Evolutionary conservation across 2,888 invertebrate genomes (phyloP).

Genomic region (Portevinia maculata): DNA sequence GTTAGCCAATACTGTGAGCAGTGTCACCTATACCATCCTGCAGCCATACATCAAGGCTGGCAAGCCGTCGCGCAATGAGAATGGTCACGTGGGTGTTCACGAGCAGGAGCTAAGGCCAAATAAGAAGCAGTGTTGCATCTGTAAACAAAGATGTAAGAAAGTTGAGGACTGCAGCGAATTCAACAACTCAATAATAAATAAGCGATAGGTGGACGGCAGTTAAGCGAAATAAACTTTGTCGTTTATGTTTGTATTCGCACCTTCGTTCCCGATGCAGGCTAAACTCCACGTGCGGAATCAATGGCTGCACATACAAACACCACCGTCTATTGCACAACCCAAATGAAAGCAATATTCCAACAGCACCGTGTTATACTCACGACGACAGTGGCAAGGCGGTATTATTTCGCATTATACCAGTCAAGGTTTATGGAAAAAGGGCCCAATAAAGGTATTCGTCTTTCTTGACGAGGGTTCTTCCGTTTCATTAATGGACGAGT

Average conservation of each 20-base stretch:
- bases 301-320: conserved; percentile 33
- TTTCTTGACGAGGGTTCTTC: no score
- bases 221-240: conserved; percentile 25
- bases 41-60: conserved; percentile 7
- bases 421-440: background rate
- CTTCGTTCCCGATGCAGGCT: conserved; percentile 12
- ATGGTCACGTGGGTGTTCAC: conserved; percentile 24
- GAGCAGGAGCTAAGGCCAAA: background rate
- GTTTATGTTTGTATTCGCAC: conserved; percentile 29
- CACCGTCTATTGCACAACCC: conserved; percentile 37
- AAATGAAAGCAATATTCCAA: background rate
- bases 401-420: conserved; percentile 1
- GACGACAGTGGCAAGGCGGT: background rate
- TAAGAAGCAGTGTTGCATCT: conserved; percentile 8
- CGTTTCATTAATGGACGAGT: background rate
- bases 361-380: background rate
- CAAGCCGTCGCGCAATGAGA: background rate
- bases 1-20: conserved; percentile 3
- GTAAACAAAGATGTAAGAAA: background rate
- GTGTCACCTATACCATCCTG: conserved; percentile 2
- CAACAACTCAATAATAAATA: background rate
- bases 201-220: conserved; percentile 26
- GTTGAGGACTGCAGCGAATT: conserved; percentile 16
- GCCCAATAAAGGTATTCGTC: no score
- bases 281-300: conserved; percentile 12